phyloP scores from a whole-genome alignment of 53 echinoderm and acorn worm species.

The Luidia sarsii region DNA sequence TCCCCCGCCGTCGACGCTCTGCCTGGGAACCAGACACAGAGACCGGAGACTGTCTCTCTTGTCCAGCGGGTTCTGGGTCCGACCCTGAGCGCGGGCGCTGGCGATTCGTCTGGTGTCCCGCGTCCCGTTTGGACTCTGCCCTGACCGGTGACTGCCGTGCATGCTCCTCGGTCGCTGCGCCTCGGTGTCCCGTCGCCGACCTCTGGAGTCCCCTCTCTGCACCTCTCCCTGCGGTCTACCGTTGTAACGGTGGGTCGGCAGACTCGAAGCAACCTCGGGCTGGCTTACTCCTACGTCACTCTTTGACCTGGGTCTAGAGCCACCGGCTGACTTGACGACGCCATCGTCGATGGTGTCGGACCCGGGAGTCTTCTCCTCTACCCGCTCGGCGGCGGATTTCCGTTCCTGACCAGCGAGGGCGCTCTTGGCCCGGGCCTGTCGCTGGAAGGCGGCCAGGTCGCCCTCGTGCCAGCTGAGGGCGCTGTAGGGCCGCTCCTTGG shows the following conservation, averaged over 20 bases:
- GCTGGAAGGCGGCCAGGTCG: slow-evolving; percentile 63
- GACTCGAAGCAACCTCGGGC: not conserved
- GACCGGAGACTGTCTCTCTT: slow-evolving; percentile 24
- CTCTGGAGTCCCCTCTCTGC: not conserved
- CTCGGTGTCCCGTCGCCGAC: not conserved
- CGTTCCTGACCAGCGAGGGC: not conserved
- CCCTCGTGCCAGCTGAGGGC: slow-evolving; percentile 77
- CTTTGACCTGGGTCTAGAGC: not conserved
- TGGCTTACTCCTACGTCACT: not conserved
- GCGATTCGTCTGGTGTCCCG: not conserved
- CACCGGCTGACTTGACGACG: not conserved
- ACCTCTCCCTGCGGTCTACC: not conserved
- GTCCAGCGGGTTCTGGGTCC: not conserved
- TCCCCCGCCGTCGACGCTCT: not conserved
- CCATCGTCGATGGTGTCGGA: not conserved
- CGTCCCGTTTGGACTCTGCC: not conserved
- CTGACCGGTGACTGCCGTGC: not conserved
- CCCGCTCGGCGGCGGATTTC: not conserved
- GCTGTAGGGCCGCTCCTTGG: slow-evolving; percentile 61
- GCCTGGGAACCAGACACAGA: slow-evolving; percentile 32
- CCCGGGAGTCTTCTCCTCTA: not conserved
- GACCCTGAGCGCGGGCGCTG: not conserved
- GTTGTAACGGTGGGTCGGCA: not conserved
- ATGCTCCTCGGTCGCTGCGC: slow-evolving; percentile 14
- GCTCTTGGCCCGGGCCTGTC: slow-evolving; percentile 35